phyloP scores from a whole-genome alignment of 2,797 vertebrate genomes.

The Pitangus sulphuratus region DNA sequence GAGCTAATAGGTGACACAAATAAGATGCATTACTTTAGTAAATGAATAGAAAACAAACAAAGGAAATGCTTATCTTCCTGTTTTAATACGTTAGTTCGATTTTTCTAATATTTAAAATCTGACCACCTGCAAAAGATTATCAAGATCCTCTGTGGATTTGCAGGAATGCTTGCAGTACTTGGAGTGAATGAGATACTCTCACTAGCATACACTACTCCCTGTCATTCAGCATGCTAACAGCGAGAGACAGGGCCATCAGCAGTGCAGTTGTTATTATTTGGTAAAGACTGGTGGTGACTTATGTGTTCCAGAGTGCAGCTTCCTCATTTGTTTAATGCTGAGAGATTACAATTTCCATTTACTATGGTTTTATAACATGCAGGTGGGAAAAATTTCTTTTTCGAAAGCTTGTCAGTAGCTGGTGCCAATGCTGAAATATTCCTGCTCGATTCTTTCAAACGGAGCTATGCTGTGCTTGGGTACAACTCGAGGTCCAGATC shows the following conservation, averaged over 20 bases:
- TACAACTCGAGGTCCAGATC: background rate
- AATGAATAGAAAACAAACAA: conserved; percentile 43
- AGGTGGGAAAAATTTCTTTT: conserved; percentile 51
- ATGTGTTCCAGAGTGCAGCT: conserved; percentile 57
- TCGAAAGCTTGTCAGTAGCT: background rate
- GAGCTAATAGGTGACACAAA: background rate
- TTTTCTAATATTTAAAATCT: conserved; percentile 58
- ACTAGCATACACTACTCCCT: background rate
- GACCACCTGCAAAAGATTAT: conserved; percentile 68
- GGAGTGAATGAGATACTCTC: conserved; percentile 43
- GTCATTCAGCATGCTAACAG: conserved; percentile 40
- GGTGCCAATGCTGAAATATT: conserved; percentile 30
- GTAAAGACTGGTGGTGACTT: conserved; percentile 61
- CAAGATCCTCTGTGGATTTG: conserved; percentile 36
- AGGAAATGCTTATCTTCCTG: conserved; percentile 58
- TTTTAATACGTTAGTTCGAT: conserved; percentile 28
- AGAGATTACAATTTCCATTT: conserved; percentile 63
- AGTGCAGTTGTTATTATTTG: conserved; percentile 59
- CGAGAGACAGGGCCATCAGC: conserved; percentile 32
- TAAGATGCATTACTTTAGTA: conserved; percentile 41
- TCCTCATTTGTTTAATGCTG: conserved; percentile 58
- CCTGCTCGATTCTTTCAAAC: background rate
- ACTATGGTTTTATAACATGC: conserved; percentile 54
- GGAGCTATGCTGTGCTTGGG: background rate
- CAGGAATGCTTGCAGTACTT: conserved; percentile 48